These are phyloP conservation scores for Tinea trinotella DNA, from an alignment of 2,888 invertebrate species.

Conservation along the genomic window DNA sequence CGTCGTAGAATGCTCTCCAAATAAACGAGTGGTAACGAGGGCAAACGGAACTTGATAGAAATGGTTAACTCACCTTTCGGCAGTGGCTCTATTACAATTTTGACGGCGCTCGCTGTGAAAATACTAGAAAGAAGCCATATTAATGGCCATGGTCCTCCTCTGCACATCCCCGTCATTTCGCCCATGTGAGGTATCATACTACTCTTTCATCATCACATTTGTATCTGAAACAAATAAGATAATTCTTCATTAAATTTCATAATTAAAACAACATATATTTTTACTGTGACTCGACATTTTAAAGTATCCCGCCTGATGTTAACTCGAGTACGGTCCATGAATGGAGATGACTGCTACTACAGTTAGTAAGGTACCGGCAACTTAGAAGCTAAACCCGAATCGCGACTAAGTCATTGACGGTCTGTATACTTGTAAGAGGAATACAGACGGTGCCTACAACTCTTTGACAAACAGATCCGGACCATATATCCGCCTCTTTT, in stretches of 20 bases:
- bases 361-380: too few species aligned
- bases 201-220: slow-evolving; percentile 36
- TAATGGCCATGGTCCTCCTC: slow-evolving; percentile 39
- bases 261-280: not conserved
- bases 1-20: slow-evolving; percentile 22
- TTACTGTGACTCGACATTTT: too few species aligned
- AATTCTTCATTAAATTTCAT: not conserved
- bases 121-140: slow-evolving; percentile 45
- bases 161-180: slow-evolving; percentile 35
- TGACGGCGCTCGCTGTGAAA: slow-evolving; percentile 50
- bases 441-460: too few species aligned
- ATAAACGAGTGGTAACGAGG: slow-evolving; percentile 4
- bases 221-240: slow-evolving; percentile 23
- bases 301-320: too few species aligned
- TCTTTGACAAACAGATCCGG: too few species aligned
- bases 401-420: too few species aligned
- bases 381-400: too few species aligned
- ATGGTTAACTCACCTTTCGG: slow-evolving; percentile 51
- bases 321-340: too few species aligned
- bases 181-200: slow-evolving; percentile 37
- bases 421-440: too few species aligned
- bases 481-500: too few species aligned
- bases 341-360: too few species aligned
- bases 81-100: slow-evolving; percentile 64
- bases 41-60: not conserved